Base-by-base conservation (phyloP, 2,888 invertebrate genomes). In the Xestia sexstrigata region DNA sequence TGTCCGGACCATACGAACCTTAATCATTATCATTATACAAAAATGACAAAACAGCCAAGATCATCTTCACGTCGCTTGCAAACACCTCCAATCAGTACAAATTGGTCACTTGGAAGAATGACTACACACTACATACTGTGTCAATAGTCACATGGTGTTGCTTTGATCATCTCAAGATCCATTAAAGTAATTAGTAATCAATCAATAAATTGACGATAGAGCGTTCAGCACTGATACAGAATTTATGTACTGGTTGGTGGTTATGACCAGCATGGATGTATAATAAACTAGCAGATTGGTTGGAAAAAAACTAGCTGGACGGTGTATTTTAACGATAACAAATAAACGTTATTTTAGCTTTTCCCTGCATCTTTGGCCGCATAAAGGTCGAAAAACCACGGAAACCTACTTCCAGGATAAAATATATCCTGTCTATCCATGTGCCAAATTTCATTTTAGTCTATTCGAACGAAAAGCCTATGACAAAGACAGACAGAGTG, bases 121-220 rank as follows among this genome's bases (percentile, higher is more conserved):
- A 63, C 2, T 7, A n/a, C 20, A 9, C 9, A 30, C 35, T 45
- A n/a, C 9, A 52, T 17, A 62, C 23, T 55, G 35, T 55, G 35
- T 20, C 26, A 63, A 47, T 55, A 70, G 13, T 30, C 52, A 26
- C 35, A 39, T 5, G 26, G 17, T 52, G 63, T n/a, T 35, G 65
- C 63, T 71, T 8, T 35, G 65, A 60, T 26, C 23, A 42, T n/a
- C 35, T n/a, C 20, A 15, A 72, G 42, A 7, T 66, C 49, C 42
- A 78, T 78, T 66, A 62, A 62, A 62, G 30, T 39, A 23, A 78
- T 78, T 55, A 63, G 17, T 15, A 47, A 58, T 58, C 80, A 58
- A 58, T 65, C 30, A 49, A 71, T n/a, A n/a, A n/a, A n/a, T 35
- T 49, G 23, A 49, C 35, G 20, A 66, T 58, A 78, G 2, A 70